Evolutionary conservation across 2,797 vertebrate species (phyloP), one percentile per base, ranked within the genome.

Genomic region (Alauda arvensis): DNA sequence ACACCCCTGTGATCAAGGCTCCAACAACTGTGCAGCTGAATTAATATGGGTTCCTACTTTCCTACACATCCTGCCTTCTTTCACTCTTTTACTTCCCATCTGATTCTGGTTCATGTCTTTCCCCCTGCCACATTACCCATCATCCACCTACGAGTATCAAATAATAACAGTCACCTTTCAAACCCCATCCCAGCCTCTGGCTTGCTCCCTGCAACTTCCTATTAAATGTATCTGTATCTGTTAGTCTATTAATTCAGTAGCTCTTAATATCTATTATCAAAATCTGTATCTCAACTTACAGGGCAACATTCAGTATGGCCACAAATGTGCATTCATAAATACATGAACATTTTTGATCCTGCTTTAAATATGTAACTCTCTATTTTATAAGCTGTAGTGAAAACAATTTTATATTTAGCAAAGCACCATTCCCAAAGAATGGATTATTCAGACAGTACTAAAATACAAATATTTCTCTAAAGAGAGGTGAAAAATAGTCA

Each of bases 21-120:
- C 19, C 57, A 23, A 23, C 28, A 66, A 20, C 7, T 16, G 9
- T 3, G 2, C 51, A 45, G 21, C 8, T 14, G 31, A 65, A 6
- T 31, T 20, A 21, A 45, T 11, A 62, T 1, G 1, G 1, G 13
- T 12, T 46, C 31, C 34, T 18, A n/a, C 19, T 9, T 48, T 55
- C 10, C 21, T 2, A 62, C 15, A 18, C 33, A 78, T 19, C 15
- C 6, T 21, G 10, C 4, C 43, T 18, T 3, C 40, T 37, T 63
- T 40, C 51, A 26, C 10, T 53, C 37, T 40, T 23, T 42, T 24
- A 18, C 14, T 57, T 8, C 17, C 33, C 26, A 79, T 1, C 13
- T 0, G 0, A 33, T 25, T 53, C n/a, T 18, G 14, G 8, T 18
- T 61, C 15, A 2, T 1, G 2, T 6, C 14, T 46, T 33, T 16